Evolutionary conservation across 2,797 vertebrate species (phyloP).

Genomic region (Allochrocebus solatus): DNA sequence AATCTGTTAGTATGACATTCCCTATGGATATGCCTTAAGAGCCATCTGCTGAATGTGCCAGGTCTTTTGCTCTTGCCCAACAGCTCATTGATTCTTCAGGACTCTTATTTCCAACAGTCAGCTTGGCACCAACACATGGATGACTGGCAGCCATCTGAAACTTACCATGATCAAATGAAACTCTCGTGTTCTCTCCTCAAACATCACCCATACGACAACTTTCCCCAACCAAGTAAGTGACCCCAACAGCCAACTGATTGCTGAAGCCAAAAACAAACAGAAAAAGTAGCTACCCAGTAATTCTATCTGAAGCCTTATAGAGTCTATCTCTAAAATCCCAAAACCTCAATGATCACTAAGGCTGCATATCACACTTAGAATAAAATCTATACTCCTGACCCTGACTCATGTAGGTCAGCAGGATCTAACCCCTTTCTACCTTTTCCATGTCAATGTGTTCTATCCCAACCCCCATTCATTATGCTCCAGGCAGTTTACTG

Average conservation of each 20-base stretch:
- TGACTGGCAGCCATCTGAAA: background rate
- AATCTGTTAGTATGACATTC: background rate
- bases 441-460: background rate
- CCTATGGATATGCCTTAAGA: background rate
- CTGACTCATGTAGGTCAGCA: background rate
- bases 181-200: background rate
- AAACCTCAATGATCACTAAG: background rate
- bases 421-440: background rate
- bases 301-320: background rate
- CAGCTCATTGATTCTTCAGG: background rate
- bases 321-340: background rate
- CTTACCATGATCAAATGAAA: background rate
- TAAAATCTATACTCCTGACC: background rate
- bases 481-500: too few species aligned
- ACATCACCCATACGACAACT: background rate
- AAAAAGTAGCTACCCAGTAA: background rate
- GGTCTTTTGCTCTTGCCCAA: background rate
- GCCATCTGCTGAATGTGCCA: background rate
- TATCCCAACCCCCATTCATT: accelerated
- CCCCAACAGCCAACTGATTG: background rate
- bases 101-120: background rate
- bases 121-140: background rate
- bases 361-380: background rate
- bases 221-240: background rate
- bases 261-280: background rate